Conservation (phyloP, 2,888 invertebrate genomes). For the Tenodera sinensis region DNA sequence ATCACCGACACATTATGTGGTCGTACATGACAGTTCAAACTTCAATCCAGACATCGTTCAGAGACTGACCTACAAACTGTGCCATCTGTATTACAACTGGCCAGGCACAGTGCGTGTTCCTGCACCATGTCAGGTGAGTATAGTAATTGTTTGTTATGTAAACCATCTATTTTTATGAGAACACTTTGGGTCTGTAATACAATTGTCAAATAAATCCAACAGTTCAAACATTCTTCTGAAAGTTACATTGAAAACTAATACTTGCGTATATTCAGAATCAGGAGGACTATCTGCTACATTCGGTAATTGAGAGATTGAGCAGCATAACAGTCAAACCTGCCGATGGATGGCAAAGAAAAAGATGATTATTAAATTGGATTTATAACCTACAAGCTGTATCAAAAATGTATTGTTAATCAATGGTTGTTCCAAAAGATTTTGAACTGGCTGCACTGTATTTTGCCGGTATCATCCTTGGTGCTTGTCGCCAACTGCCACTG, state of each 20-base stretch:
- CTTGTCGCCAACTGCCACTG: too few species aligned
- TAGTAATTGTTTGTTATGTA: background rate
- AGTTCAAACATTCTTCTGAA: background rate
- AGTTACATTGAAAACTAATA: background rate
- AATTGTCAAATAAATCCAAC: background rate
- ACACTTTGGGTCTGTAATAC: background rate
- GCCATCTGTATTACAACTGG: conserved; percentile 95
- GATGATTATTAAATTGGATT: too few species aligned
- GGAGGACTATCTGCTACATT: too few species aligned
- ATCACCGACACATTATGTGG: conserved; percentile 86
- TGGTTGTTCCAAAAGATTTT: too few species aligned
- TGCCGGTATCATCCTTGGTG: too few species aligned
- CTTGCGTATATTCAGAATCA: too few species aligned
- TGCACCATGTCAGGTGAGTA: conserved; percentile 68
- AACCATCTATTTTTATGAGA: background rate
- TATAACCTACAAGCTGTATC: too few species aligned
- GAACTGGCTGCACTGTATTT: too few species aligned
- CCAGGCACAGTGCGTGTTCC: conserved; percentile 90
- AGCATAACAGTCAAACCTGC: too few species aligned
- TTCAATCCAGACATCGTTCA: conserved; percentile 80
- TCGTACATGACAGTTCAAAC: conserved; percentile 67
- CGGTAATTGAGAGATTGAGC: too few species aligned
- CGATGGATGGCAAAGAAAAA: too few species aligned
- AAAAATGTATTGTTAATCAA: too few species aligned
- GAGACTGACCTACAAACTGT: conserved; percentile 79